Conservation (phyloP, 2,113 vertebrate genomes). For the Helogale parvula region DNA sequence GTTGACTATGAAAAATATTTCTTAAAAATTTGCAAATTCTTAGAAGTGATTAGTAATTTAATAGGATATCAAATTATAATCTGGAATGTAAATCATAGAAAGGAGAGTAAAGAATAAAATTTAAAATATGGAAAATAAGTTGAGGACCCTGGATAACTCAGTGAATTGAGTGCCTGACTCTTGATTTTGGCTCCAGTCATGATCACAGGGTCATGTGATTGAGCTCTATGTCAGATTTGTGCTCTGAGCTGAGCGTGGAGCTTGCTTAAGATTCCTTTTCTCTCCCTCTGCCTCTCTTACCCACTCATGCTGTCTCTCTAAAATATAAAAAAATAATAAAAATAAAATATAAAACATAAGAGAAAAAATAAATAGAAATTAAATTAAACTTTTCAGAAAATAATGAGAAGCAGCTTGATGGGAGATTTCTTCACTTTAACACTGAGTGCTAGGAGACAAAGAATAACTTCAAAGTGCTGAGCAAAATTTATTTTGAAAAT, state of each 20-base stretch:
- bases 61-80: not conserved
- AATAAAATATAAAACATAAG: not conserved
- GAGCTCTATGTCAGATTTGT: too few species aligned
- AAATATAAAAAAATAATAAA: too few species aligned
- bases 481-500: not conserved
- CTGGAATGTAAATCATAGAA: not conserved
- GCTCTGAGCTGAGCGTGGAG: too few species aligned
- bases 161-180: too few species aligned
- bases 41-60: not conserved
- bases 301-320: too few species aligned
- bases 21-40: not conserved
- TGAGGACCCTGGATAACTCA: too few species aligned
- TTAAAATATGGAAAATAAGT: not conserved
- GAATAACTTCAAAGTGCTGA: not conserved
- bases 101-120: not conserved
- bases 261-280: too few species aligned
- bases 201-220: too few species aligned
- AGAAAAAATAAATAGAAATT: not conserved
- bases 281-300: too few species aligned
- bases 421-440: not conserved
- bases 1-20: not conserved
- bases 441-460: not conserved
- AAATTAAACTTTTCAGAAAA: not conserved
- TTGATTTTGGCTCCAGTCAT: too few species aligned
- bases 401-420: not conserved